phyloP scores from a whole-genome alignment of 2,797 vertebrate genomes.

The Spinus olivaceus region DNA sequence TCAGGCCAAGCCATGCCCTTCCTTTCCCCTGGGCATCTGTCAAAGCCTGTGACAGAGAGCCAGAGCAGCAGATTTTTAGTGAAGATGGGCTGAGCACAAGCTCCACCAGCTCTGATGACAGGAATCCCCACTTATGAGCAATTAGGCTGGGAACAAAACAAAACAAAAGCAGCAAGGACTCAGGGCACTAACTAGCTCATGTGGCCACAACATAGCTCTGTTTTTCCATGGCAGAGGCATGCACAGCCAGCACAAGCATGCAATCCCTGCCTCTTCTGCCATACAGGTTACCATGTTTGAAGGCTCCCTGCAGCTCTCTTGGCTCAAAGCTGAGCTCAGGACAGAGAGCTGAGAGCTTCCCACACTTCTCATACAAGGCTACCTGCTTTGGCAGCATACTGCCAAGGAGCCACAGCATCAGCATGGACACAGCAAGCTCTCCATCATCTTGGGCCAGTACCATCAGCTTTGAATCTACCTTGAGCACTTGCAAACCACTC shows the following conservation, averaged over 20 bases:
- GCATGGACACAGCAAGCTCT: not conserved
- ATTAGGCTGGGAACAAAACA: not conserved
- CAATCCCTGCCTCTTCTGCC: not conserved
- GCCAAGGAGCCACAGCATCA: not conserved
- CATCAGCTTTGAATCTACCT: not conserved
- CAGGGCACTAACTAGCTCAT: fast-evolving
- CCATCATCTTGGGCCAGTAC: not conserved
- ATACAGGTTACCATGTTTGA: not conserved
- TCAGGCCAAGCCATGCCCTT: not conserved
- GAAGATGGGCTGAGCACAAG: not conserved
- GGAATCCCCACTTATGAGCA: not conserved
- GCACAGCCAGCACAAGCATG: not conserved
- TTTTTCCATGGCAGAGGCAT: not conserved
- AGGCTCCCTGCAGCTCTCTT: not conserved
- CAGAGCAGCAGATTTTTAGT: not conserved
- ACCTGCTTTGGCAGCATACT: fast-evolving
- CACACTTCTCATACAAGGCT: not conserved
- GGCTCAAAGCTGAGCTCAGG: fast-evolving
- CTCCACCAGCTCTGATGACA: not conserved
- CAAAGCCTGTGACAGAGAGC: not conserved
- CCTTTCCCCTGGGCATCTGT: not conserved
- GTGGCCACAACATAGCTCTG: not conserved
- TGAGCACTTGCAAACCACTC: not conserved
- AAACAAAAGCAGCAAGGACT: not conserved
- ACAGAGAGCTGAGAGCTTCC: not conserved